Conservation (phyloP, 2,888 invertebrate genomes). For the Netelia melanura region DNA sequence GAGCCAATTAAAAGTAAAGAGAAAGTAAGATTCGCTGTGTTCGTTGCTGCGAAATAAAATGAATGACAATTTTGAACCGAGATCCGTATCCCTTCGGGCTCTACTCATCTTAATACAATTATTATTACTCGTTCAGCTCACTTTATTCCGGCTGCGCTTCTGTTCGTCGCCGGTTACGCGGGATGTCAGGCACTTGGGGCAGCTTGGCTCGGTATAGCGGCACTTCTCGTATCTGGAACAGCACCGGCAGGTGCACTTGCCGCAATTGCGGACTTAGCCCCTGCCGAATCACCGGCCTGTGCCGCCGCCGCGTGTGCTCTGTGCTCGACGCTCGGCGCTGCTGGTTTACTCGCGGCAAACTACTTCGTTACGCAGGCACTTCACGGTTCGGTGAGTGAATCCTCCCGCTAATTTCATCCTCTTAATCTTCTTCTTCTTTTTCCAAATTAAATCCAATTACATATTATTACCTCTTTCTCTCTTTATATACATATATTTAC, state of each 20-base stretch:
- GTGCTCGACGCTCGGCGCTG: slow-evolving; percentile 87
- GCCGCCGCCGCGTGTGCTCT: slow-evolving; percentile 83
- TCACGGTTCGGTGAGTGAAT: slow-evolving; percentile 86
- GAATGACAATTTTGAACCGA: slow-evolving; percentile 2
- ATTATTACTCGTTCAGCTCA: slow-evolving; percentile 84
- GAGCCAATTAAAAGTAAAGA: too few species aligned
- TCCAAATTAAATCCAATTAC: neutral
- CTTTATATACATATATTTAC: too few species aligned
- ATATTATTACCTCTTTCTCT: slow-evolving; percentile 5
- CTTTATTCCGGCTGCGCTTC: slow-evolving; percentile 87
- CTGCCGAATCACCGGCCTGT: slow-evolving; percentile 84
- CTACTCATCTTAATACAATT: neutral
- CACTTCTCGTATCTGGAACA: slow-evolving; percentile 87
- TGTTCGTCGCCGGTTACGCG: slow-evolving; percentile 87
- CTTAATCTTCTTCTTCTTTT: too few species aligned
- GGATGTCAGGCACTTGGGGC: slow-evolving; percentile 87
- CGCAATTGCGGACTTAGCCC: slow-evolving; percentile 88
- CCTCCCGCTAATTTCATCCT: neutral
- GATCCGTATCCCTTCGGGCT: neutral
- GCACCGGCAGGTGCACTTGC: slow-evolving; percentile 87
- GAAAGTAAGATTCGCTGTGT: too few species aligned
- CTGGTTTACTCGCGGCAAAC: slow-evolving; percentile 86
- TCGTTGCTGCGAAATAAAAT: too few species aligned
- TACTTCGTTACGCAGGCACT: slow-evolving; percentile 87
- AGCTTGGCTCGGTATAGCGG: slow-evolving; percentile 87